Evolutionary conservation across 1,140 invertebrate genomes (phyloP).

Genomic region (Heliconius himera): DNA sequence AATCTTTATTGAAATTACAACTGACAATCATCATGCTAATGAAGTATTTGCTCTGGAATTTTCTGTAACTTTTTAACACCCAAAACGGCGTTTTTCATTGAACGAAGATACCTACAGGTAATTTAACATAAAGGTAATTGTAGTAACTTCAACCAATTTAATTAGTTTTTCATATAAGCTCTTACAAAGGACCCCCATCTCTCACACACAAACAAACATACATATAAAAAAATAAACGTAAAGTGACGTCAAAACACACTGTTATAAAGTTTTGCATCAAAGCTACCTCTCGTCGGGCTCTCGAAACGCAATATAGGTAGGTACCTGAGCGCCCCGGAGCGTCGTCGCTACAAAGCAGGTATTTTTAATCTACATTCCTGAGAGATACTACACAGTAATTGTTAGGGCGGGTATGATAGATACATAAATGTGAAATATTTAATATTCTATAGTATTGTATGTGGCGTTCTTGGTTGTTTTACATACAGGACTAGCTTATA

Average conservation of each 20-base stretch:
- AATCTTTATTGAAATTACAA: too few species aligned
- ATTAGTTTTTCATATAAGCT: not conserved
- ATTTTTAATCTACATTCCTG: conserved; percentile 38
- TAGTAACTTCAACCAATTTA: not conserved
- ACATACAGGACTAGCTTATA: too few species aligned
- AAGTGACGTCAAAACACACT: not conserved
- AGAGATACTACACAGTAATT: conserved; percentile 16
- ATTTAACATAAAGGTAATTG: not conserved
- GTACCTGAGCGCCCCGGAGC: conserved; percentile 1
- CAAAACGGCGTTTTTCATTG: too few species aligned
- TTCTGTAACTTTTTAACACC: too few species aligned
- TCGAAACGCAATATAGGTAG: not conserved
- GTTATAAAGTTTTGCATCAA: not conserved
- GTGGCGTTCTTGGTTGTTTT: too few species aligned
- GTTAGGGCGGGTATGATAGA: not conserved
- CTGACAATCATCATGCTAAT: too few species aligned
- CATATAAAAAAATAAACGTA: not conserved
- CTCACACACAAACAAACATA: not conserved
- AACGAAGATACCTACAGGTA: not conserved
- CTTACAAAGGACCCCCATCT: not conserved
- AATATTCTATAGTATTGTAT: too few species aligned
- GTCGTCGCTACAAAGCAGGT: conserved; percentile 12
- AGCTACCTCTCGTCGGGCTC: not conserved
- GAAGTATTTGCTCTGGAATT: too few species aligned
- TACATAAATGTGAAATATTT: not conserved